phyloP scores from a whole-genome alignment of 1,140 invertebrate genomes.

The Drosophila sulfurigaster region DNA sequence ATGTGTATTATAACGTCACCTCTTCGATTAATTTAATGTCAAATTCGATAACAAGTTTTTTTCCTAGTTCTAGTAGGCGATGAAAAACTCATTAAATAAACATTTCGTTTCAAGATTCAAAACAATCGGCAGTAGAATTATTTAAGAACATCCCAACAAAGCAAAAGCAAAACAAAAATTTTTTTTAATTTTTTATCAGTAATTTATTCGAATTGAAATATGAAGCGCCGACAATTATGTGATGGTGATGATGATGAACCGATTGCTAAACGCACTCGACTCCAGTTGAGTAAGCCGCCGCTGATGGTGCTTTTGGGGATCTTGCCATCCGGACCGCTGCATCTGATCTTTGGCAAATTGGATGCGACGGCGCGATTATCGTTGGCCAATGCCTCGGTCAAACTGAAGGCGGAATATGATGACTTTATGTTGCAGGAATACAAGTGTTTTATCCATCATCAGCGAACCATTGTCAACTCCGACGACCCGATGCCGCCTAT shows the following conservation, averaged over 20 bases:
- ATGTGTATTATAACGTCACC: conserved; percentile 20
- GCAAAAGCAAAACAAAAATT: neutral
- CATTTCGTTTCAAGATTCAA: conserved; percentile 28
- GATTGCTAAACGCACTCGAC: neutral
- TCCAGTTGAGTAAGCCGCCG: neutral
- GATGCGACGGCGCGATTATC: neutral
- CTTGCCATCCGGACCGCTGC: conserved; percentile 25
- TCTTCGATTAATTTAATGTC: conserved; percentile 41
- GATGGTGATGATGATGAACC: neutral
- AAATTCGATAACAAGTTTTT: conserved; percentile 15
- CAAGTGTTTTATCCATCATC: neutral
- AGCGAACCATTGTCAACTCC: neutral
- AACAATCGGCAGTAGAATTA: neutral
- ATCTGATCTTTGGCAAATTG: conserved; percentile 28
- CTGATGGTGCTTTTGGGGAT: conserved; percentile 4
- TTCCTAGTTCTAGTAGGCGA: conserved; percentile 6
- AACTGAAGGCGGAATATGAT: conserved; percentile 5
- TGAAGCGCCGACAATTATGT: conserved; percentile 1
- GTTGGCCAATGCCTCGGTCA: neutral
- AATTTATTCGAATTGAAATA: neutral
- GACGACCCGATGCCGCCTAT: too few relatives aligned
- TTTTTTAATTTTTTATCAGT: neutral
- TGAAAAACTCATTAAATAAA: conserved; percentile 23
- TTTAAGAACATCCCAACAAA: neutral
- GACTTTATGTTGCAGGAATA: conserved; percentile 20